phyloP scores from a whole-genome alignment of 2,888 invertebrate species.

The Stenodema calcarata region DNA sequence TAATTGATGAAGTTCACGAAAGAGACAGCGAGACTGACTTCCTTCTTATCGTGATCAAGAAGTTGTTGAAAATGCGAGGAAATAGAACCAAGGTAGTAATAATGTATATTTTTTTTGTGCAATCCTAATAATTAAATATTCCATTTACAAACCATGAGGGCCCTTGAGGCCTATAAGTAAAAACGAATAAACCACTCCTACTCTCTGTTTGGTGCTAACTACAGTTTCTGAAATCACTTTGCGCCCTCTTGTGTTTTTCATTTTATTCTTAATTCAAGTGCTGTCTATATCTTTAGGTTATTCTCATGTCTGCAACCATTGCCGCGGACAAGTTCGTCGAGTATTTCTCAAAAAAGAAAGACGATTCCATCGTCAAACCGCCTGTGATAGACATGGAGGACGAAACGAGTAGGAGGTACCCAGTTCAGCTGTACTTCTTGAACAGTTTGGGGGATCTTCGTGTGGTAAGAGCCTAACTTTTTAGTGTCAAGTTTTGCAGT shows the following conservation, averaged over 20 bases:
- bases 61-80: slow-evolving; percentile 63
- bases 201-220: no score
- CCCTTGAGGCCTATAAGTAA: no score
- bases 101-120: neutral
- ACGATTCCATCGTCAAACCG: slow-evolving; percentile 61
- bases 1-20: slow-evolving; percentile 94
- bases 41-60: slow-evolving; percentile 79
- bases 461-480: neutral
- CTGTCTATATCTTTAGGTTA: slow-evolving; percentile 64
- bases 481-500: no score
- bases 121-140: no score
- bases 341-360: slow-evolving; percentile 69
- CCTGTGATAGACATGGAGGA: slow-evolving; percentile 68
- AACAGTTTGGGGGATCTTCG: slow-evolving; percentile 61
- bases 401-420: slow-evolving; percentile 63
- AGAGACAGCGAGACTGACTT: slow-evolving; percentile 93
- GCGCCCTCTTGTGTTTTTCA: no score
- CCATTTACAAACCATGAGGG: no score
- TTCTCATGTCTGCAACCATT: slow-evolving; percentile 95
- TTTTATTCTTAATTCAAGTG: no score
- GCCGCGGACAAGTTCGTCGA: slow-evolving; percentile 74
- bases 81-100: slow-evolving; percentile 48
- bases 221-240: neutral
- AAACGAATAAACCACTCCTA: no score
- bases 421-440: slow-evolving; percentile 71